Evolutionary conservation across 2,113 vertebrate genomes (phyloP), one percentile per base, ranked within the genome.

Genomic region (Tupaia chinensis): DNA sequence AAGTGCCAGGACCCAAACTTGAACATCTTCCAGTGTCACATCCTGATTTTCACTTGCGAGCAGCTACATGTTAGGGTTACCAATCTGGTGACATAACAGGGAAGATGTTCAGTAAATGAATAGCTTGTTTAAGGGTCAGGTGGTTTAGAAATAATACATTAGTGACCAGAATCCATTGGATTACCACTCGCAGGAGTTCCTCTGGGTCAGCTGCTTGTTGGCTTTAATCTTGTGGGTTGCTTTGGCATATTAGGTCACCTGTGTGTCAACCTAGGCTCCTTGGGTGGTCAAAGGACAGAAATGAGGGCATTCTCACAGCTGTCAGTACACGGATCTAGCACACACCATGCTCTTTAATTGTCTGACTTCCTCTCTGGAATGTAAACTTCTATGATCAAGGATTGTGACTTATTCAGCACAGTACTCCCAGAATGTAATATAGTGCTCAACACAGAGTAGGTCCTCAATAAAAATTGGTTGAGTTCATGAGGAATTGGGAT

Each of bases 181-280:
- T 91, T 15, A 17, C 54, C 22, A 70, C 16, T 61, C 61, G 9
- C 17, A 74, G 25, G 68, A 14, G 2, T 22, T 95, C 58, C 29
- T 23, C 0, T 0, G 19, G 58, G 13, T 34, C 44, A 32, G 58
- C 14, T 66, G 70, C 32, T 44, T 72, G 65, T 60, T 82, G 96
- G 68, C 61, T 89, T 93, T 63, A 20, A 44, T 66, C 69, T 89
- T 84, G 53, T 19, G 29, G n/a, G 72, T 81, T 58, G 91, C 91
- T 96, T 90, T 96, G 84, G 89, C 83, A 60, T 94, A 44, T 84
- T 17, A 89, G 53, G 58, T 65, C n/a, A 68, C 56, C 76, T 93
- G n/a, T 19, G 82, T 78, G 17, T 69, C 54, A 76, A 32, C 60
- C 58, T 92, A 65, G 82, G 32, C 54, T 86, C 56, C 19, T 32